Evolutionary conservation across 2,797 vertebrate species (phyloP), one percentile per base, ranked within the genome.

Genomic region (Tamandua tetradactyla): DNA sequence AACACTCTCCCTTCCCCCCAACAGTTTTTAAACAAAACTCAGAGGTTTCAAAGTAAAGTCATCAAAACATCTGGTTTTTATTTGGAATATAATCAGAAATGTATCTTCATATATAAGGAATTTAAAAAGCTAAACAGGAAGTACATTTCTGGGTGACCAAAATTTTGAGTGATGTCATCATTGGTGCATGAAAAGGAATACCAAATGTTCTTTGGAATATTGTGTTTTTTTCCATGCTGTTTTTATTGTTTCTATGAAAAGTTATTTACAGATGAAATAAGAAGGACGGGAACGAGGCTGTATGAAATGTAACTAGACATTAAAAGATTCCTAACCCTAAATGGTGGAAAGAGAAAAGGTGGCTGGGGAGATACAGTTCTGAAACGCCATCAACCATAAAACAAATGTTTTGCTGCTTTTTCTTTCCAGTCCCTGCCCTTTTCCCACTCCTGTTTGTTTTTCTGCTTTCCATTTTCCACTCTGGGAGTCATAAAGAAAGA

Each of bases 51-150:
- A 94, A 90, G 78, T 42, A 74, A 94, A 97, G 81, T 89, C 72
- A 87, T 92, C 32, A n/a, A 92, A 85, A 95, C 97, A 97, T 96
- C 96, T 96, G 97, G 90, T 87, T 97, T 91, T 94, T 68, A 97
- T 97, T 95, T 90, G 85, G 89, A 96, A 82, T 83, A 94, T 93
- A 94, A 95, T 96, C 95, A 96, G 95, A 94, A 95, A 74, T 93
- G 79, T 68, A 95, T 96, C 95, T 96, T 94, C 92, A 88, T 88
- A 95, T 94, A 81, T 64, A 86, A 97, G 93, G 94, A 91, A 96
- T 97, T 94, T 92, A 87, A 89, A 95, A 96, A 95, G 88, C 87
- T 4, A 37, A 37, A 96, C 84, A 95, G 96, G 96, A 96, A 96
- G 94, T 93, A 59, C 93, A 92, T 92, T 96, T 95, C 94, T 90